phyloP scores from a whole-genome alignment of 2,113 vertebrate genomes.

The Sorex araneus region DNA sequence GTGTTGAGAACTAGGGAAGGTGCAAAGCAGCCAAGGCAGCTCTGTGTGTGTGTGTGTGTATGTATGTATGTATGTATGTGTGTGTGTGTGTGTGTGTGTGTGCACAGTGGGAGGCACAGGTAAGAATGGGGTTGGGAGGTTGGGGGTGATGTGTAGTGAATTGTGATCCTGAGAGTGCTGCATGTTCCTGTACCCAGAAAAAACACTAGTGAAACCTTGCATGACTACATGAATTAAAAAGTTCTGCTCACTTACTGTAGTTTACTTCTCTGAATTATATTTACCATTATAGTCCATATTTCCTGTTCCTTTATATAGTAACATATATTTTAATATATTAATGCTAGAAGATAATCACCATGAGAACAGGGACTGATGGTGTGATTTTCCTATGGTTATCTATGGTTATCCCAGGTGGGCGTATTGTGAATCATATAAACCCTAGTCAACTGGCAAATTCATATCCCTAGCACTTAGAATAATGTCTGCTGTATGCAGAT shows the following conservation, averaged over 20 bases:
- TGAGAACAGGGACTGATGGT: slow-evolving; percentile 10
- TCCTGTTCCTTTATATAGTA: slow-evolving; percentile 26
- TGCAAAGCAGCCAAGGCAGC: neutral
- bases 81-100: neutral
- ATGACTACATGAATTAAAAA: neutral
- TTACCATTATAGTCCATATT: neutral
- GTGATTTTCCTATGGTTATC: neutral
- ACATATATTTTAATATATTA: neutral
- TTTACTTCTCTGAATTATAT: neutral
- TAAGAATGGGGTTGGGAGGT: no score
- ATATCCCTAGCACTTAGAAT: neutral
- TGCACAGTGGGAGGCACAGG: no score
- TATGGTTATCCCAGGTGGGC: no score
- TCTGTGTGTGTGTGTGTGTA: neutral
- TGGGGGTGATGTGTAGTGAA: no score
- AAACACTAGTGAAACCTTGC: neutral
- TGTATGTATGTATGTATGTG: no score
- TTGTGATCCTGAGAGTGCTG: no score
- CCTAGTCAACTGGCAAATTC: no score
- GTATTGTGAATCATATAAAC: no score
- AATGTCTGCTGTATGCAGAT: neutral
- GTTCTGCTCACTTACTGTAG: neutral
- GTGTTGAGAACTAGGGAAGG: neutral
- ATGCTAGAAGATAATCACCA: neutral
- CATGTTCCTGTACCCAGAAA: no score